Conservation (phyloP, 2,797 vertebrate species). For the Cacajao melanocephalus region DNA sequence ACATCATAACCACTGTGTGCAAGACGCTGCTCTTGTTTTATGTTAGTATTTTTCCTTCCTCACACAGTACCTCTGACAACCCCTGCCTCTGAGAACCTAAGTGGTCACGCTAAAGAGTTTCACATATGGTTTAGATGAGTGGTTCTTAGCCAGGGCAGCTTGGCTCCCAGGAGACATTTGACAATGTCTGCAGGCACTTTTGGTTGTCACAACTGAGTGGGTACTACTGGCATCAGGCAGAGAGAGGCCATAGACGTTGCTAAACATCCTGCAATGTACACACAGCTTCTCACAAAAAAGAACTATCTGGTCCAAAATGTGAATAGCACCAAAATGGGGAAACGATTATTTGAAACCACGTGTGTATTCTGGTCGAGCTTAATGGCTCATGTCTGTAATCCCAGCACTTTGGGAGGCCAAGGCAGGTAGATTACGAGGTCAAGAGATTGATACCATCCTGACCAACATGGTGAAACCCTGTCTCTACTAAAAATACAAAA, state of each 20-base stretch:
- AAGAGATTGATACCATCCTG: too few species aligned
- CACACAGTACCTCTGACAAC: not conserved
- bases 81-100: not conserved
- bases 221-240: not conserved
- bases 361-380: too few species aligned
- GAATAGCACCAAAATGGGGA: not conserved
- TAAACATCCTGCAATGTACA: not conserved
- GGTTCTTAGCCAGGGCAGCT: not conserved
- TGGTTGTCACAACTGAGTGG: not conserved
- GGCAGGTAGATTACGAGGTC: too few species aligned
- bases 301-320: not conserved
- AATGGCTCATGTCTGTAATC: too few species aligned
- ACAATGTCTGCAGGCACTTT: not conserved
- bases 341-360: too few species aligned
- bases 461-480: too few species aligned
- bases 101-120: not conserved
- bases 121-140: not conserved
- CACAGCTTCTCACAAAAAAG: not conserved
- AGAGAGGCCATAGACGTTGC: not conserved
- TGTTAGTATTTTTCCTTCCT: not conserved
- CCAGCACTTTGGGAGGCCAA: too few species aligned
- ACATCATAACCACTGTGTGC: accelerated
- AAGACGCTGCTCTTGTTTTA: not conserved
- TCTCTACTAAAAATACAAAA: too few species aligned
- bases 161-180: not conserved